These are phyloP conservation scores for Molanna angustata DNA, from an alignment of 2,888 invertebrate species.

Conservation along the genomic window DNA sequence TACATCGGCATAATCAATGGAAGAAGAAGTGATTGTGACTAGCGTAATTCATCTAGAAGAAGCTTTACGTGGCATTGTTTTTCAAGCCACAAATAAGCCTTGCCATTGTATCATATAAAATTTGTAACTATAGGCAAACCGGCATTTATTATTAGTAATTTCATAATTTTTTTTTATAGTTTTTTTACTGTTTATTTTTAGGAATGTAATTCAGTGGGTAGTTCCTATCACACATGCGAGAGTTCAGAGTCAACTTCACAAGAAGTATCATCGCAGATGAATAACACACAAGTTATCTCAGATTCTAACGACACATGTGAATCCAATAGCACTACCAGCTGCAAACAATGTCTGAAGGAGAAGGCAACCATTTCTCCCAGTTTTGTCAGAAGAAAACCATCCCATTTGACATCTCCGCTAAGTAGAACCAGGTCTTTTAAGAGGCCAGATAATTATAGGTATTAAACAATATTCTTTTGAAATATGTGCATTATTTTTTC, in stretches of 20 bases:
- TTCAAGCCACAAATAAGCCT: too few relatives aligned
- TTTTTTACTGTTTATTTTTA: too few relatives aligned
- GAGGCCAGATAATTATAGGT: conserved; percentile 28
- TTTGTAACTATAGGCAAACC: too few relatives aligned
- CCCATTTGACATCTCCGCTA: conserved; percentile 47
- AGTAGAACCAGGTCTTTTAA: conserved; percentile 46
- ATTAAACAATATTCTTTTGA: background rate
- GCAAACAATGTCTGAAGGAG: conserved; percentile 46
- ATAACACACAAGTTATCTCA: conserved; percentile 17
- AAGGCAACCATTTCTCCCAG: conserved; percentile 54
- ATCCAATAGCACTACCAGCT: conserved; percentile 36
- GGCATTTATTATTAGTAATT: too few relatives aligned
- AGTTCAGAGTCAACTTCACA: conserved; percentile 48
- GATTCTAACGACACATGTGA: conserved; percentile 38
- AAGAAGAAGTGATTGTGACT: too few relatives aligned
- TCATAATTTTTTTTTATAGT: too few relatives aligned
- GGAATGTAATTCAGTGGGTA: conserved; percentile 31
- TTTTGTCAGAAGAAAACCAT: conserved; percentile 41
- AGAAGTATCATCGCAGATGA: conserved; percentile 34
- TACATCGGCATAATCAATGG: too few relatives aligned
- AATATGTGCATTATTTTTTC: background rate
- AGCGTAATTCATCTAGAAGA: too few relatives aligned
- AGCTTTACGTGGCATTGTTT: too few relatives aligned
- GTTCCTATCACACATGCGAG: conserved; percentile 53
- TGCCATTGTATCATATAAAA: too few relatives aligned